phyloP scores from a whole-genome alignment of 2,888 invertebrate species.

The Drosophila recens region DNA sequence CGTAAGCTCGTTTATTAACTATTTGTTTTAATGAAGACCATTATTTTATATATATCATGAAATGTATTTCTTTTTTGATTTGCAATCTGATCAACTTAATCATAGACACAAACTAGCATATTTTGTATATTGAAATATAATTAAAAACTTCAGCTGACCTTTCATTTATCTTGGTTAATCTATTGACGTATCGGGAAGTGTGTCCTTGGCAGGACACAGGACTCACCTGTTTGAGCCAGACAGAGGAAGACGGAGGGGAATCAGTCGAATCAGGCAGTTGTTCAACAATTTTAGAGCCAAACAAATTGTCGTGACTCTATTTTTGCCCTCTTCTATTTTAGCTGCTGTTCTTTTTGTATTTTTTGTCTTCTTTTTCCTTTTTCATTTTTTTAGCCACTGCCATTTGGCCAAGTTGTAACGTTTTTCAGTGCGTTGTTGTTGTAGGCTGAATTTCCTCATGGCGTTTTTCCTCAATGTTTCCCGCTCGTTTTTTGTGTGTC shows the following conservation, averaged over 20 bases:
- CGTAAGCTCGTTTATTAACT: no score
- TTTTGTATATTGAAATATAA: not conserved
- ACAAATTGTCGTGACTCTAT: not conserved
- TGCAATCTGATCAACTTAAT: not conserved
- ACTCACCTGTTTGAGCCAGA: constrained; percentile 31
- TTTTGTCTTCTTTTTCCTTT: constrained; percentile 2
- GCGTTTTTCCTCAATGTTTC: constrained; percentile 74
- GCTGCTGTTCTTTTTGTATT: constrained; percentile 30
- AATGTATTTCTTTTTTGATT: no score
- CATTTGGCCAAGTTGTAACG: constrained; percentile 57
- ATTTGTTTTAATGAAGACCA: no score
- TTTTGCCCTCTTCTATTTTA: constrained; percentile 5
- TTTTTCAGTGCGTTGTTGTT: constrained; percentile 46
- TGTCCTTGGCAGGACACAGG: constrained; percentile 11
- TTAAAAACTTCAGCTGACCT: not conserved
- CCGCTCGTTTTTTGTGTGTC: constrained; percentile 66
- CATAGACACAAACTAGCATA: not conserved
- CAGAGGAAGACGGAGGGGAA: not conserved
- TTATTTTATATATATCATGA: no score
- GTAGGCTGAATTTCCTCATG: constrained; percentile 68
- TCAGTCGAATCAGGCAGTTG: not conserved
- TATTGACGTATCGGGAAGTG: not conserved
- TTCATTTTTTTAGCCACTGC: constrained; percentile 34
- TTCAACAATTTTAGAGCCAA: constrained; percentile 1
- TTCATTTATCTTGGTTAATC: constrained; percentile 2